These are phyloP conservation scores for Gryllus bimaculatus DNA, from an alignment of 1,140 invertebrate genomes.

Conservation along the genomic window DNA sequence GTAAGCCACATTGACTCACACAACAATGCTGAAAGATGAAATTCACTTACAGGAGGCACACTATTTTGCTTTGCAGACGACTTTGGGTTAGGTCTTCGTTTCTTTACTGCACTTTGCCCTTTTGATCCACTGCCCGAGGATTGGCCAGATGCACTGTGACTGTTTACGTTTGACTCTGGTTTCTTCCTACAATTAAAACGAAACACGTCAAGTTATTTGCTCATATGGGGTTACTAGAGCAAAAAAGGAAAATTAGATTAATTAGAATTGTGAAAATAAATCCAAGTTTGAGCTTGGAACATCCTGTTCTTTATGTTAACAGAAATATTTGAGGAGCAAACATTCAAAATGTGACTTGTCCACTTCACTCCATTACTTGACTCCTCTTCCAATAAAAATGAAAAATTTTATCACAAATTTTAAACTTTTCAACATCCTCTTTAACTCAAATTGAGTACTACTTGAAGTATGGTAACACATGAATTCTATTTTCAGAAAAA, in stretches of 20 bases:
- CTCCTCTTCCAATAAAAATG: background rate
- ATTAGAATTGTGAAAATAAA: background rate
- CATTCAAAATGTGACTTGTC: too few species aligned
- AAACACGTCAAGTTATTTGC: background rate
- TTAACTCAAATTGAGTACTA: background rate
- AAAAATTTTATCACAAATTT: background rate
- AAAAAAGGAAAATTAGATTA: too few species aligned
- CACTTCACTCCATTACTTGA: background rate
- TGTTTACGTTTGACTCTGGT: slow-evolving; percentile 14
- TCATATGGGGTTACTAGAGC: background rate
- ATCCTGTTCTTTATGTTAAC: too few species aligned
- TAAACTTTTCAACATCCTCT: background rate
- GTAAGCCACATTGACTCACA: background rate
- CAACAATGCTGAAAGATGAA: background rate
- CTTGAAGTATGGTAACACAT: background rate
- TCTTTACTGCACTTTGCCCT: slow-evolving; percentile 13
- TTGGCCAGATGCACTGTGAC: slow-evolving; percentile 11
- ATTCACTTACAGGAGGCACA: slow-evolving; percentile 16
- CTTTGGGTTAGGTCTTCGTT: slow-evolving; percentile 14
- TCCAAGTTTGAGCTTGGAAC: background rate
- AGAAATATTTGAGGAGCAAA: too few species aligned
- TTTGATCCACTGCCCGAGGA: slow-evolving; percentile 12
- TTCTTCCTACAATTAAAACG: slow-evolving; percentile 13
- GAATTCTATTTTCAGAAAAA: background rate
- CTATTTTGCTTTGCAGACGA: slow-evolving; percentile 11